phyloP scores from a whole-genome alignment of 2,797 vertebrate genomes.

The Yasuhikotakia modesta region DNA sequence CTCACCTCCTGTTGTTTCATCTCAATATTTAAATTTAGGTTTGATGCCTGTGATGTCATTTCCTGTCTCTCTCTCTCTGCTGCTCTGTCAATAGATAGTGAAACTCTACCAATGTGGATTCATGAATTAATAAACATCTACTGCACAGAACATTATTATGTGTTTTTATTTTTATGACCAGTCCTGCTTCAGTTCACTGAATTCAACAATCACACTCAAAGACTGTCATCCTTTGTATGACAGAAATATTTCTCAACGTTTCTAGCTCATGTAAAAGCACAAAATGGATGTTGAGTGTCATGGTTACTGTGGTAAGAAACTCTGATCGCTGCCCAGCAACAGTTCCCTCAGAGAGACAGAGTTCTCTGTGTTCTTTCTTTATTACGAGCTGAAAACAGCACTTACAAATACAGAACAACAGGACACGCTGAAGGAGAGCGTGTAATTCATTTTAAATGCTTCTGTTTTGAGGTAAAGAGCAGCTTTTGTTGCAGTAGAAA shows the following conservation, averaged over 20 bases:
- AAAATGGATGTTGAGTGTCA: neutral
- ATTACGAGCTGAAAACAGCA: no score
- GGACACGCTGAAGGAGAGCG: no score
- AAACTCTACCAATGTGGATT: neutral
- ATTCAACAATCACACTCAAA: constrained; percentile 9
- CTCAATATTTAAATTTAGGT: neutral
- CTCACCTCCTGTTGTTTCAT: no score
- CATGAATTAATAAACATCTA: constrained; percentile 1
- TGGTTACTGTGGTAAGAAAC: constrained; percentile 9
- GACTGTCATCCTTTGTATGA: constrained; percentile 8
- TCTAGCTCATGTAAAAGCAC: neutral
- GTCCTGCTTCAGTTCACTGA: neutral
- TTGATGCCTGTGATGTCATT: neutral
- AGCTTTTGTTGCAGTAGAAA: no score
- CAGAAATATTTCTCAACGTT: neutral
- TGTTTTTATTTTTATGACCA: constrained; percentile 2
- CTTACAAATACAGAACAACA: no score
- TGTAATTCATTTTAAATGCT: no score
- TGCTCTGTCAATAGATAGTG: neutral
- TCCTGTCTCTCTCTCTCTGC: neutral
- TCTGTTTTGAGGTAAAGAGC: no score
- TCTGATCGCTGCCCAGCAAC: neutral
- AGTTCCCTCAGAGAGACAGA: no score
- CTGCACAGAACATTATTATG: neutral
- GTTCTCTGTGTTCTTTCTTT: no score